Percentiles rank a stretch among this genome's conserved stretches.
Conservation (phyloP, 37 sponge, comb jelly and placozoan species). For the Bolinopsis microptera region DNA sequence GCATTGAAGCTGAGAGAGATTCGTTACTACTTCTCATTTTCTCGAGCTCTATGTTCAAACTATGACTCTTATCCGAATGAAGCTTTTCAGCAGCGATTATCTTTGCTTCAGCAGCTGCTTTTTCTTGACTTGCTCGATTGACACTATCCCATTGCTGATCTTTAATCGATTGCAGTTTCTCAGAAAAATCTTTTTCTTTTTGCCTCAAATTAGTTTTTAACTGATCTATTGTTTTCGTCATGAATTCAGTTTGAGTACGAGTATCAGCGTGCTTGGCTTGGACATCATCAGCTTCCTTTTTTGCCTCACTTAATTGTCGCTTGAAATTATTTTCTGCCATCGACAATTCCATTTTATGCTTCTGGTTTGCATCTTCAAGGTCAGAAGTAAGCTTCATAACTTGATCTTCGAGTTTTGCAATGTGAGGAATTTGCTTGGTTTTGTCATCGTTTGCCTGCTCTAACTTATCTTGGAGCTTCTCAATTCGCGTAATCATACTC, state of each 20-base stretch:
- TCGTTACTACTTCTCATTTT: neutral
- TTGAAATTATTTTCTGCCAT: conserved; percentile 61
- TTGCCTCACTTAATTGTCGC: conserved; percentile 35
- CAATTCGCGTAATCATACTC: neutral
- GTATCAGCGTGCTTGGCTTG: conserved; percentile 1
- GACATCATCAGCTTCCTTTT: conserved; percentile 29
- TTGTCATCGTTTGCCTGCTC: conserved; percentile 39
- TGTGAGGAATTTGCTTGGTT: conserved; percentile 53
- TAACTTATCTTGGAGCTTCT: conserved; percentile 38
- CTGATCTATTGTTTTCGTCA: conserved; percentile 32
- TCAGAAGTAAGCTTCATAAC: conserved; percentile 41
- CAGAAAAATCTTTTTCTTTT: conserved; percentile 47
- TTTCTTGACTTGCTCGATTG: conserved; percentile 18
- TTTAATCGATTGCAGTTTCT: conserved; percentile 9
- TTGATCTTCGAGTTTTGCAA: conserved; percentile 36
- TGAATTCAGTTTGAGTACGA: conserved; percentile 4
- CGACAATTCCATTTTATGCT: conserved; percentile 15
- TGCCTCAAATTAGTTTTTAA: neutral
- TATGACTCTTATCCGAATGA: conserved; percentile 13
- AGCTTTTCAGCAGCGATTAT: neutral
- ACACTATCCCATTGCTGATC: conserved; percentile 56
- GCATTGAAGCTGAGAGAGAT: neutral
- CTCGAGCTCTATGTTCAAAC: conserved; percentile 12
- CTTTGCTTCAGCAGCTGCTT: neutral
- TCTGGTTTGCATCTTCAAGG: conserved; percentile 5